Conservation (phyloP, 2,113 vertebrate species). For the Thalassarche chlororhynchos region DNA sequence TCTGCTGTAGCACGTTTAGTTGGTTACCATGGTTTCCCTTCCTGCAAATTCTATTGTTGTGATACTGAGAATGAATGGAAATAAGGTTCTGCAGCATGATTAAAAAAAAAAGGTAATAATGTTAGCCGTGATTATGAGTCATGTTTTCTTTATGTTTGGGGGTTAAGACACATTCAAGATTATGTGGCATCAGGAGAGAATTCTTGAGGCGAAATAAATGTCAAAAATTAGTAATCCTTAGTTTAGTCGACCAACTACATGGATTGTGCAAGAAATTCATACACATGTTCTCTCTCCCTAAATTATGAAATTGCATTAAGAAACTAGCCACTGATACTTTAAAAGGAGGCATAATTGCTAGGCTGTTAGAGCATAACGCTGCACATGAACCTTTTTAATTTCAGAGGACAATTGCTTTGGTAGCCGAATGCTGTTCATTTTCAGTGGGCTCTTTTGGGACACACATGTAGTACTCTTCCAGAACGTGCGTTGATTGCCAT, state of each 20-base stretch:
- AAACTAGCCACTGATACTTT: background rate
- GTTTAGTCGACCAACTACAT: background rate
- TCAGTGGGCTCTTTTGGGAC: background rate
- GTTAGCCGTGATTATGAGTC: constrained; percentile 46
- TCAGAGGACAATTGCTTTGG: background rate
- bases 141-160: background rate
- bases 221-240: background rate
- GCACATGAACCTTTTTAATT: background rate
- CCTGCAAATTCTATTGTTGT: constrained; percentile 74
- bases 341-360: background rate
- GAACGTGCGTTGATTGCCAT: background rate
- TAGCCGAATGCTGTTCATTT: background rate
- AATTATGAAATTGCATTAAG: background rate
- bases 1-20: constrained; percentile 70
- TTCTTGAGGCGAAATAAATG: background rate
- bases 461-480: background rate
- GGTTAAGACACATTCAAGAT: background rate
- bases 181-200: background rate
- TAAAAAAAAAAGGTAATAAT: constrained; percentile 24
- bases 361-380: background rate
- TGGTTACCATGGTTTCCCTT: constrained; percentile 84
- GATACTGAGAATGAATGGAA: constrained; percentile 64
- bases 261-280: background rate
- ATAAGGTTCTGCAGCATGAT: constrained; percentile 64
- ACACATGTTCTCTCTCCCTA: background rate